Conservation (phyloP, 2,888 invertebrate genomes). For the Trissoscelio sp. region DNA sequence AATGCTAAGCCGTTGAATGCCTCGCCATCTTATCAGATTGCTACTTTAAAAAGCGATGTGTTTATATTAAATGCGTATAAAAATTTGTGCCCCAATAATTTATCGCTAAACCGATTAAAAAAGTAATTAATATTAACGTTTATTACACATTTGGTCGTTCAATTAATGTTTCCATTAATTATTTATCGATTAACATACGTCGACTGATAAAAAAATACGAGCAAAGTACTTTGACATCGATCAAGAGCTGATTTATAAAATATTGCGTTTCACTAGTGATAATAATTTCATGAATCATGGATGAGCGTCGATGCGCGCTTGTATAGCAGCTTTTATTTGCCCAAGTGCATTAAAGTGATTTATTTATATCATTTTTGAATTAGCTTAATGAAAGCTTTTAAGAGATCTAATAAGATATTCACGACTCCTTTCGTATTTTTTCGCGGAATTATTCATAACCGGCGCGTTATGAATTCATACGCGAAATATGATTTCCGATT, state of each 20-base stretch:
- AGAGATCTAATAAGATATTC: conserved; percentile 42
- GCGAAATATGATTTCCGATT: conserved; percentile 30
- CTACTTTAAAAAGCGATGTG: conserved; percentile 40
- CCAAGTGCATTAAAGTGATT: conserved; percentile 39
- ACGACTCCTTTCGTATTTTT: conserved; percentile 17
- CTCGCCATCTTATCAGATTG: conserved; percentile 39
- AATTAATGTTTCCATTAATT: conserved; percentile 19
- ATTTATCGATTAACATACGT: neutral
- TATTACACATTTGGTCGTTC: neutral
- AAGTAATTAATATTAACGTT: conserved; percentile 9
- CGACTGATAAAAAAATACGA: neutral
- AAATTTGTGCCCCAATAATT: neutral
- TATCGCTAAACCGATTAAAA: neutral
- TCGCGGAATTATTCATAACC: conserved; percentile 27
- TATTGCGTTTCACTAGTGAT: conserved; percentile 5
- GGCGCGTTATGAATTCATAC: conserved; percentile 32
- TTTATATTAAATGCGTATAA: conserved; percentile 27
- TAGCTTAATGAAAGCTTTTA: conserved; percentile 59
- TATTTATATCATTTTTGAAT: conserved; percentile 49
- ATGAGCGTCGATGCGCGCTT: neutral
- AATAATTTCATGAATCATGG: conserved; percentile 31
- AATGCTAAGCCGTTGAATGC: conserved; percentile 7
- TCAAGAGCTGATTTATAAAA: neutral
- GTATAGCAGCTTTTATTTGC: conserved; percentile 38
- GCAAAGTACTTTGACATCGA: neutral